Base-by-base conservation (phyloP, 2,888 invertebrate species). In the Drosophila neotestacea region DNA sequence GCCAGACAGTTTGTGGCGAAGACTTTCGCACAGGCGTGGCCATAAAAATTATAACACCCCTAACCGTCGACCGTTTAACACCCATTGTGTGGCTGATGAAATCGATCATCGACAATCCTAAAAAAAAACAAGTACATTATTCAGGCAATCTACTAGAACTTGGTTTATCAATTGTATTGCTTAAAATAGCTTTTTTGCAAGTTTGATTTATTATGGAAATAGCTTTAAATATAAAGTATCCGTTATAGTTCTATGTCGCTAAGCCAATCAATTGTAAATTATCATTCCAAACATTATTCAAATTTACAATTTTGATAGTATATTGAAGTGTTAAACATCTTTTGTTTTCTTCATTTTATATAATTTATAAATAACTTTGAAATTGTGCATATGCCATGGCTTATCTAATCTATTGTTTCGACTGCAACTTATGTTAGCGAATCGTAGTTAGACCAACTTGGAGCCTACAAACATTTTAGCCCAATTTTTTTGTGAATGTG, bases 381-480 rank as follows among this genome's bases (percentile, higher is more conserved):
- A 47, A 60, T 30, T 59, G 32, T 46, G 46, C 34, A 28, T 48
- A 36, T 36, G 7, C 22, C 22, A 44, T 42, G 16, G 32, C 11
- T 64, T 38, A 65, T 65, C 65, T 64, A 11, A 39, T 65, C 65
- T 65, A 9, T 32, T 50, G 16, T 51, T 52, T 32, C 6, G 42
- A 42, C 32, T 51, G n/a, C n/a, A 51, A 52, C 13, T 28, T 38
- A 10, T 28, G 27, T 38, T 38, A 9, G n/a, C 9, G 22, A 11
- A 36, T 11, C 46, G 27, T 9, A 32, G 9, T 32, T 32, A 6
- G 32, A 6, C 32, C 32, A 32, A 52, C 34, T 13, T 30, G 16
- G 6, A 11, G 27, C 11, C n/a, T 10, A 34, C 32, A 36, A 22
- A 27, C 27, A 38, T 51, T 51, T 3, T 38, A 51, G 51, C 51